Evolutionary conservation across 2,113 vertebrate species (phyloP), one percentile per base, ranked within the genome.

Genomic region (Dascyllus trimaculatus): DNA sequence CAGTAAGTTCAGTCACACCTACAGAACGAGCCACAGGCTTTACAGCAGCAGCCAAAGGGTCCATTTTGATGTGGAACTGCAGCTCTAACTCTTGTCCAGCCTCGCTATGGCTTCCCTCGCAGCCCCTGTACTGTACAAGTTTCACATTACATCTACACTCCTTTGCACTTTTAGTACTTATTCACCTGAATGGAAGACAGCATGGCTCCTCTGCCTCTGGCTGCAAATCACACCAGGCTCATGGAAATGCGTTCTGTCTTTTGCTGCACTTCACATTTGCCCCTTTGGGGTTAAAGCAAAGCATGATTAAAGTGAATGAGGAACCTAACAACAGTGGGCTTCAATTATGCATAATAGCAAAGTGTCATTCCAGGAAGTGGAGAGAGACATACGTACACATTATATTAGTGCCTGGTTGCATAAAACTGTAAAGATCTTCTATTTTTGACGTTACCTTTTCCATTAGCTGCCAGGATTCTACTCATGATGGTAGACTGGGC

Each of bases 141-240:
- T 84, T 73, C 38, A 64, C 26, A 51, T 49, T 72, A 40, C 32
- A 63, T 61, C 78, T 78, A 72, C 81, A 73, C 63, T 78, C 26
- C 49, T 56, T n/a, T 84, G 25, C 61, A 77, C 68, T 74, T 82
- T 54, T 46, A 73, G 49, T 58, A 9, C 56, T 80, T 69, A 22
- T 75, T 82, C 62, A 38, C 29, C 64, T 71, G 48, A 82, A 46
- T 49, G 59, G 24, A 79, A 82, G 58, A 43, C 65, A 59, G 58
- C 69, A 54, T 67, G 70, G 13, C 57, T 81, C 86, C 63, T 11
- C 40, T 59, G 26, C 54, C 43, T 25, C n/a, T 40, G 49, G 65
- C 69, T 74, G 29, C 40, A 74, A 52, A 77, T 45, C 61, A 59
- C 56, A 60, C 19, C 24, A 52, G 49, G 51, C 69, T 43, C 19